Base-by-base conservation (phyloP, 2,113 vertebrate species). In the Malurus alboscapulatus region DNA sequence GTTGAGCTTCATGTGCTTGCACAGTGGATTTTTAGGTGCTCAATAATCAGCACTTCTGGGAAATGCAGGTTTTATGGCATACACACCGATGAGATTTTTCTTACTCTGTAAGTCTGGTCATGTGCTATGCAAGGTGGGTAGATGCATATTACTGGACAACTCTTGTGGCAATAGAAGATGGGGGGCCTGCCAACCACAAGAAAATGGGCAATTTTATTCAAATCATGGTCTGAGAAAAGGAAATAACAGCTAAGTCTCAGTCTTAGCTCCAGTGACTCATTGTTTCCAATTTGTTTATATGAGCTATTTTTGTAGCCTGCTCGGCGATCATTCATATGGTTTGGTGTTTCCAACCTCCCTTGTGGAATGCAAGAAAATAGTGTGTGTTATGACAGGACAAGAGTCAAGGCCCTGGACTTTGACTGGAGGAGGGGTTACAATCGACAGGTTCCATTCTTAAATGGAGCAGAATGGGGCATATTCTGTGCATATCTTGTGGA, bases 221-320 rank as follows among this genome's bases (percentile, higher is more conserved):
- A 86, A 88, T 47, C 0, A 0, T 57, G 15, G 9, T 88, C 42
- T n/a, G 42, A 86, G 79, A 83, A 82, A 66, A 75, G 21, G 22
- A 86, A 68, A 51, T 92, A 30, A 14, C n/a, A n/a, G n/a, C n/a
- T n/a, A n/a, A n/a, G n/a, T n/a, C n/a, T n/a, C n/a, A n/a, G n/a
- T n/a, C n/a, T n/a, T n/a, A n/a, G n/a, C n/a, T n/a, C 47, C 27
- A 62, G 58, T 93, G 87, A 84, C 69, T 92, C 80, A 81, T 34
- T 66, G 65, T 93, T 93, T 92, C 84, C 59, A 69, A 0, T 73
- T 88, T 74, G 38, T 90, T 69, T 84, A 19, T 73, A 51, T 6
- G 47, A 66, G 59, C 76, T 92, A 16, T 92, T 91, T 91, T 87
- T 1, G 4, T 87, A 84, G 54, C 47, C 73, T 87, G 38, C 78